Base-by-base conservation (phyloP, 2,797 vertebrate species). In the Acrocephalus scirpaceus region DNA sequence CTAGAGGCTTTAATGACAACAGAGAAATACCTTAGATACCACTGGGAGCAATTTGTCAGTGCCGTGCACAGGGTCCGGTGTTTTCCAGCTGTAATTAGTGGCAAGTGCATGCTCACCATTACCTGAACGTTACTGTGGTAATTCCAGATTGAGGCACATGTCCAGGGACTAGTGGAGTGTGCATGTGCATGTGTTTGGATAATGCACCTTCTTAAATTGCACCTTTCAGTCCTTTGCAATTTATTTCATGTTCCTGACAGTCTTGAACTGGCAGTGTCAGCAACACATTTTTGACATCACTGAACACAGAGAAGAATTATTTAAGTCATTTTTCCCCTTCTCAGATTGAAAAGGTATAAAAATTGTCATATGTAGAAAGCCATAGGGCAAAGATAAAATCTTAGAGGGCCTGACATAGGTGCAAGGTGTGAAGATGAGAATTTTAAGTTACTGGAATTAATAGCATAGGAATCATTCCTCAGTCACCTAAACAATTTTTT, bases 41-140 rank as follows among this genome's bases (percentile, higher is more conserved):
- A 91, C 77, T 91, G 97, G 98, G 98, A 97, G 97, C 96, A 97
- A 98, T 98, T 98, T 98, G 95, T 95, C 97, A 89, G 92, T 73
- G 79, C 93, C 32, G 38, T 82, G 84, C 67, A 91, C 95, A 95
- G 93, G 86, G 82, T 93, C 93, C 90, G 61, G 54, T 17, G 92
- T 94, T 97, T 96, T 97, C 96, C 96, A 94, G 70, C 61, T 97
- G 94, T 96, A 97, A 96, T 98, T 97, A 97, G 97, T 86, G 86
- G 87, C 96, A 83, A 77, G 96, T 57, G 81, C 62, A 56, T 86
- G 95, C 93, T 97, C 85, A 91, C 89, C 69, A 82, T 94, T 96
- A 96, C 91, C 95, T 97, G 90, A 80, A 53, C 88, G 96, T 98
- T 97, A 93, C 96, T 96, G 94, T 22, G 96, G 96, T 44, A 95